Evolutionary conservation across 2,113 vertebrate genomes (phyloP).

Genomic region (Paradoxurus hermaphroditus): DNA sequence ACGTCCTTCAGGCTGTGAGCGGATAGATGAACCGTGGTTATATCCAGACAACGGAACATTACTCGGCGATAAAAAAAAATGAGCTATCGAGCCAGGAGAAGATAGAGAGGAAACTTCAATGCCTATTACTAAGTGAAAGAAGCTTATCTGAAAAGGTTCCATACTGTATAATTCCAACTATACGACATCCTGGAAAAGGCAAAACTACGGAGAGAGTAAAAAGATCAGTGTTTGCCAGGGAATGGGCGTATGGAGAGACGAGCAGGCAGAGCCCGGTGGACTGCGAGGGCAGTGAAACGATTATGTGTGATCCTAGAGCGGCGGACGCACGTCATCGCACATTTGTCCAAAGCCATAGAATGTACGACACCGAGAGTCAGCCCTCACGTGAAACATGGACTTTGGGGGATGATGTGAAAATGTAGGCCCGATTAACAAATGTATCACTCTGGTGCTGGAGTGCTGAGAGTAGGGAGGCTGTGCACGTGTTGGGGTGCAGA

Average conservation of each 20-base stretch:
- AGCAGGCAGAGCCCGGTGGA: not conserved
- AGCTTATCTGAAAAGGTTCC: not conserved
- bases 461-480: fast-evolving
- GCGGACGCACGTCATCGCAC: not conserved
- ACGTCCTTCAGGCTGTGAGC: not conserved
- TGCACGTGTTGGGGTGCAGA: too few relatives aligned
- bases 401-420: not conserved
- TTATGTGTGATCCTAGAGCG: not conserved
- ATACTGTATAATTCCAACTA: not conserved
- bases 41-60: not conserved
- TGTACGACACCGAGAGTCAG: not conserved
- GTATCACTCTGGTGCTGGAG: not conserved
- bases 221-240: not conserved
- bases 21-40: not conserved
- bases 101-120: not conserved
- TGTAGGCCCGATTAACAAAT: not conserved
- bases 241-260: not conserved
- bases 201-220: not conserved
- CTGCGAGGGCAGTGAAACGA: not conserved
- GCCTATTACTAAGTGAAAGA: not conserved
- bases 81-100: not conserved
- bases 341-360: not conserved
- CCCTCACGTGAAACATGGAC: not conserved
- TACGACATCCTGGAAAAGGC: not conserved
- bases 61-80: constrained; percentile 11